Base-by-base conservation (phyloP, 2,797 vertebrate genomes). In the Crocidura indochinensis region DNA sequence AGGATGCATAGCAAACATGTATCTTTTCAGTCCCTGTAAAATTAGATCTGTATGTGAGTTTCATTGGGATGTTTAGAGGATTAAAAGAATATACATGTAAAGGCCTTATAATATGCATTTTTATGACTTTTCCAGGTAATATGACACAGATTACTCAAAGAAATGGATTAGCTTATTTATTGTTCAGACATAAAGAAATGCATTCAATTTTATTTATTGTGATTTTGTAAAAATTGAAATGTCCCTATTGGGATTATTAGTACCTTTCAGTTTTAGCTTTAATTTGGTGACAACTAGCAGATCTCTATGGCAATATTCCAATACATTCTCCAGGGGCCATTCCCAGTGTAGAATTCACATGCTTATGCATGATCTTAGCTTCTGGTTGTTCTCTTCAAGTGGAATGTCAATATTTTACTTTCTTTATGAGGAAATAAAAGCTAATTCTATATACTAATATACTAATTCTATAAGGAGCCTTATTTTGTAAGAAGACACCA, bases 351-450 rank as follows among this genome's bases (percentile, higher is more conserved):
- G 85, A 89, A 90, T 65, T 8, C 49, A 31, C 79, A 46, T 0
- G 19, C 22, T 78, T 62, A 0, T 4, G 71, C 64, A 8, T 38
- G 84, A 87, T 56, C 85, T 60, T 88, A 19, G 56, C 67, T n/a
- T 82, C 89, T 92, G 27, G 26, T 87, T 65, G 76, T 85, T 94
- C 29, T 78, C 56, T 88, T 87, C 79, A 83, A 78, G 72, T 94
- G 87, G 2, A 38, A 87, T 79, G 74, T 67, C 87, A 95, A 1
- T 91, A 89, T 88, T 91, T 94, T 93, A 51, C 76, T 82, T 95
- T 67, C 88, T 75, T 87, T 71, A 17, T 72, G 38, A 88, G n/a
- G n/a, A 29, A 51, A 91, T 62, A 92, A 73, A 85, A 91, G 14
- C 67, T 71, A 64, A 49, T 92, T 87, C 90, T 74, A 68, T 74